These are phyloP conservation scores for Lochmaea capreae DNA, from an alignment of 2,888 invertebrate species.

Conservation along the genomic window DNA sequence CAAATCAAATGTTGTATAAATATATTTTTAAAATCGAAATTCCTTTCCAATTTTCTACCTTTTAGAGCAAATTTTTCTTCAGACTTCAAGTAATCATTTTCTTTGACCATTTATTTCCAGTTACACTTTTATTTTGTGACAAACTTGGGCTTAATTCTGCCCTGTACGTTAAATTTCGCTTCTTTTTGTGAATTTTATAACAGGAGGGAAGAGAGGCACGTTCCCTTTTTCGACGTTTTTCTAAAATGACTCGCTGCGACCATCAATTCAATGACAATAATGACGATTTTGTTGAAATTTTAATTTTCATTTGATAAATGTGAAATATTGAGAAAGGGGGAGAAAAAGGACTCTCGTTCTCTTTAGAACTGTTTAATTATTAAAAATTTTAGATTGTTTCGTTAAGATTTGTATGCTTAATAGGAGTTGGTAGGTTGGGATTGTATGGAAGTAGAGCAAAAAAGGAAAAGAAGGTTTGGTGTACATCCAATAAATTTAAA, in stretches of 20 bases:
- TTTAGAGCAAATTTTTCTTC: no score
- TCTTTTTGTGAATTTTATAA: slow-evolving; percentile 25
- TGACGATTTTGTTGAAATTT: slow-evolving; percentile 16
- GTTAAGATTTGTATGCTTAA: no score
- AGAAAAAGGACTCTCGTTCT: not conserved
- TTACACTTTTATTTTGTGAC: not conserved
- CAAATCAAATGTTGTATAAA: no score
- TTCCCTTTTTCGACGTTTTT: slow-evolving; percentile 8
- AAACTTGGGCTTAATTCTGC: not conserved
- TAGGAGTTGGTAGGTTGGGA: no score
- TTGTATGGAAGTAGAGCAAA: no score
- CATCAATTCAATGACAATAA: slow-evolving; percentile 20
- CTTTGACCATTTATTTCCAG: not conserved
- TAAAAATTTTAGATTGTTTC: not conserved
- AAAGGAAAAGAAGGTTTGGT: no score
- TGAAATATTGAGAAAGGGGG: slow-evolving; percentile 6
- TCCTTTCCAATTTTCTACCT: no score
- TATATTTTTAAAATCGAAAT: no score
- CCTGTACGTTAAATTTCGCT: not conserved
- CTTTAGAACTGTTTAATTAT: not conserved
- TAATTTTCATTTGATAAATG: slow-evolving; percentile 17
- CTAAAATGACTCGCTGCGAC: slow-evolving; percentile 10
- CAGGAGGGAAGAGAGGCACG: not conserved
- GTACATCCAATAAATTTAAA: no score
- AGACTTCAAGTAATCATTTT: no score